These are phyloP conservation scores for Heliconius ethilla DNA, from an alignment of 2,888 invertebrate genomes.

Conservation along the genomic window DNA sequence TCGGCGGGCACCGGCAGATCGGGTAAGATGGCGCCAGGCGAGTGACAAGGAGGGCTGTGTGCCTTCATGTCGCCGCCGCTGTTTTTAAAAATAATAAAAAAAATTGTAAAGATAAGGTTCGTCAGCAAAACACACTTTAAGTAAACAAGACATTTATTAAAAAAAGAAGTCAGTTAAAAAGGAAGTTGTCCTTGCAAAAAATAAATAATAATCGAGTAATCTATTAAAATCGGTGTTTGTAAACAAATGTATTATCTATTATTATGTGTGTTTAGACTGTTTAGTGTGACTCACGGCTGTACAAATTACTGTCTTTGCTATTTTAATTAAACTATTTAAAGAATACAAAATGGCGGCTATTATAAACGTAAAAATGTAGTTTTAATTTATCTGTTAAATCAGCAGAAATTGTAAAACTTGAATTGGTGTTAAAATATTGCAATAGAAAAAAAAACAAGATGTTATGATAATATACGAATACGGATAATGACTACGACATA, in stretches of 20 bases:
- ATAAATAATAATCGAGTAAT: background rate
- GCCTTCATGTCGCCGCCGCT: constrained; percentile 72
- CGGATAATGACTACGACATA: too few species aligned
- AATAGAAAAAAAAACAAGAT: background rate
- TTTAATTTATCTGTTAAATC: background rate
- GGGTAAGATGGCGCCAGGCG: constrained; percentile 74
- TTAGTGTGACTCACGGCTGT: background rate
- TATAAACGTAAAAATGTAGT: background rate
- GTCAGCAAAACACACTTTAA: too few species aligned
- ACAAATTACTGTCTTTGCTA: constrained; percentile 10
- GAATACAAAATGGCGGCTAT: background rate
- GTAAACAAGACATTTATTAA: background rate
- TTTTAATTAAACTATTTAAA: constrained; percentile 18
- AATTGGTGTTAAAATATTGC: background rate
- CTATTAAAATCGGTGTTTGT: constrained; percentile 3
- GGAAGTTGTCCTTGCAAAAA: background rate
- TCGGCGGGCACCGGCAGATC: constrained; percentile 79
- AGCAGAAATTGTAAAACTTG: background rate
- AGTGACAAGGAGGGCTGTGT: constrained; percentile 68
- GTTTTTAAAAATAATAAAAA: constrained; percentile 14
- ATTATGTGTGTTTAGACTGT: constrained; percentile 12
- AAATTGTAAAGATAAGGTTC: too few species aligned
- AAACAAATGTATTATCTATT: constrained; percentile 19
- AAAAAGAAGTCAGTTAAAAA: background rate
- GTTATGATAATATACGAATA: too few species aligned